Evolutionary conservation across 2,888 invertebrate genomes (phyloP), one percentile per base, ranked within the genome.

Genomic region (Eupeodes luniger): DNA sequence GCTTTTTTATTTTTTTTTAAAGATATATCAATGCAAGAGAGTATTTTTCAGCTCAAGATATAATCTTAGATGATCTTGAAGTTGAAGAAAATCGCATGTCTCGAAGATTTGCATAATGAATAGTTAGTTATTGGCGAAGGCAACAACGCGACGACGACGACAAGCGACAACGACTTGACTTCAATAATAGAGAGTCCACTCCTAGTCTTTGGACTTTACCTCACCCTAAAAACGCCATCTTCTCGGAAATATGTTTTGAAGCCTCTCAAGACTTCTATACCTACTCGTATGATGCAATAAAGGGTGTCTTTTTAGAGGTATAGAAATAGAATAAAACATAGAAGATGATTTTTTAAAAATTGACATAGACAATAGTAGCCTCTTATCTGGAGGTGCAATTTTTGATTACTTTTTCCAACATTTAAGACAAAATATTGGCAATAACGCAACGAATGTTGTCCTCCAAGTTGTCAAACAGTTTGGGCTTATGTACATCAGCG

Each of bases 31-130:
- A 36, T 47, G 72, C 57, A 72, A 59, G 47, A 72, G 57, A 72
- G 53, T 69, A 69, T 40, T 66, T 36, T 36, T 62, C 61, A 59
- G 9, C 10, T n/a, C 40, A 67, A 78, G 69, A 72, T 51, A 69
- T 64, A 74, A 80, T 72, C 83, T 70, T 27, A 64, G 83, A 72
- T 83, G 83, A 78, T 78, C 78, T 84, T 69, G 75, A 80, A 75
- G 61, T 84, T 69, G 75, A 80, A 75, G 61, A 75, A 66, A 66
- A 80, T 84, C 69, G 62, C 80, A 75, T 80, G 79, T 69, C 84
- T 74, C 83, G 19, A 12, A 49, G 55, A 79, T 79, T 84, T 67
- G 79, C 84, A 84, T 74, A 80, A 72, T 16, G n/a, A 47, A 59
- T 78, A 51, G 83, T 74, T 78, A 51, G 83, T 74, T 66, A 67